These are phyloP conservation scores for Scrobipalpa costella DNA, from an alignment of 2,888 invertebrate genomes.

Conservation along the genomic window DNA sequence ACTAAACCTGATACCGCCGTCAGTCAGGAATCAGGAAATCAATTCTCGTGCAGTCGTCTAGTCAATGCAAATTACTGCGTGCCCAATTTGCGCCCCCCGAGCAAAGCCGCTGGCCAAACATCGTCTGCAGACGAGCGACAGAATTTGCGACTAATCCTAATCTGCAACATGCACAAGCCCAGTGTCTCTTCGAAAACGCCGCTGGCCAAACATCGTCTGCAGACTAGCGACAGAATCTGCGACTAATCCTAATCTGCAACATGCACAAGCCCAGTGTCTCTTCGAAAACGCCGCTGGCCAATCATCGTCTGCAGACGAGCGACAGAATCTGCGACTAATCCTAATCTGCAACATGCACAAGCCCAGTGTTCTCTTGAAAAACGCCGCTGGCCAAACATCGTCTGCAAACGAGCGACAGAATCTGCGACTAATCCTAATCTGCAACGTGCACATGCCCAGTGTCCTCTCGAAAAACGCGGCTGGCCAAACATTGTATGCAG, in stretches of 20 bases:
- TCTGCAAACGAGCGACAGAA: no score
- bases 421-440: background rate
- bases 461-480: no score
- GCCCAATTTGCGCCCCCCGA: conserved; percentile 48
- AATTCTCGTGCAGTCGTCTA: conserved; percentile 31
- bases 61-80: conserved; percentile 44
- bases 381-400: no score
- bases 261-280: no score
- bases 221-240: background rate
- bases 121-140: conserved; percentile 9
- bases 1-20: background rate
- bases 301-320: conserved; percentile 15
- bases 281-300: conserved; percentile 8
- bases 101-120: conserved; percentile 22
- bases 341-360: background rate
- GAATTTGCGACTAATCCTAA: background rate
- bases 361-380: background rate
- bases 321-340: background rate
- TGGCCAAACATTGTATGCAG: no score
- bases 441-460: background rate
- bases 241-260: background rate
- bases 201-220: background rate
- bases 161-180: background rate
- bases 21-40: conserved; percentile 28
- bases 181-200: background rate